Evolutionary conservation across 2,888 invertebrate genomes (phyloP).

Genomic region (Dasypogon diadema): DNA sequence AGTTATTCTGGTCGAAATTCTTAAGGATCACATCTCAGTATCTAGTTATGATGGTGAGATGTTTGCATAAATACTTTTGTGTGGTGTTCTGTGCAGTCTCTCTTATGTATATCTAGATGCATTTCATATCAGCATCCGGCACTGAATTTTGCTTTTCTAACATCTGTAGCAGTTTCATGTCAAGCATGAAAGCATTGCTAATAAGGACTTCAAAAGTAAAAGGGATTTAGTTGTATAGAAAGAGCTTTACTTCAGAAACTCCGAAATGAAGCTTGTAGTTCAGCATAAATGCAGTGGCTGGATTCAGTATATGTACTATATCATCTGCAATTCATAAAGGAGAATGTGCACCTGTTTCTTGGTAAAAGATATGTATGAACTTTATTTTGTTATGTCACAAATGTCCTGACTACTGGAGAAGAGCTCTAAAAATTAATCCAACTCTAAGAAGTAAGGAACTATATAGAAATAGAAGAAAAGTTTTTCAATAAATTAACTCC

Average conservation of each 20-base stretch:
- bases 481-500: too few relatives aligned
- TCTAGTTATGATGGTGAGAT: background rate
- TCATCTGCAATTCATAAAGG: too few relatives aligned
- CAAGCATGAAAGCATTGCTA: constrained; percentile 6
- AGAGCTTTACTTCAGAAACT: background rate
- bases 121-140: background rate
- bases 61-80: background rate
- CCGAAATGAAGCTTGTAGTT: background rate
- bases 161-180: background rate
- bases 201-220: background rate
- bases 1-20: background rate
- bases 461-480: too few relatives aligned
- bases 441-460: too few relatives aligned
- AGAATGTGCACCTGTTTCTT: too few relatives aligned
- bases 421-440: too few relatives aligned
- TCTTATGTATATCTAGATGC: constrained; percentile 4
- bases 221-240: background rate
- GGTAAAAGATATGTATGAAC: too few relatives aligned
- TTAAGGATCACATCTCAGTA: background rate
- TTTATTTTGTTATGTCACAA: too few relatives aligned
- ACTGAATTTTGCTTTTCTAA: background rate
- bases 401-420: too few relatives aligned
- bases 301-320: background rate
- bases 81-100: background rate
- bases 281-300: background rate